A percentile compares a stretch with the other conserved stretches of the same genome.
phyloP scores from a whole-genome alignment of 2,888 invertebrate genomes.

The Ganaspis brasiliensis region DNA sequence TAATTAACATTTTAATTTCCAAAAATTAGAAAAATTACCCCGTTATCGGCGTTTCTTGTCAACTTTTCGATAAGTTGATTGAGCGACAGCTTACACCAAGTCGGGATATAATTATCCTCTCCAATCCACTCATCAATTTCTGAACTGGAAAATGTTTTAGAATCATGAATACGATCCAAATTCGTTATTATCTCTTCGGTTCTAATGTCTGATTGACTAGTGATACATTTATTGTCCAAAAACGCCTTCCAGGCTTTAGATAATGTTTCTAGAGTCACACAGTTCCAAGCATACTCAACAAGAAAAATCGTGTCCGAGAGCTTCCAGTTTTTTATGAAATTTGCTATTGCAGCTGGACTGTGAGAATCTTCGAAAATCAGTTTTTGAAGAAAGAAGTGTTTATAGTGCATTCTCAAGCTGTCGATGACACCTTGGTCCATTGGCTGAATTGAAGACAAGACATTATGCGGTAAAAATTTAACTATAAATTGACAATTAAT shows the following conservation, averaged over 20 bases:
- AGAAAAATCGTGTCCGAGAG: neutral
- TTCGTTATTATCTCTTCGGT: neutral
- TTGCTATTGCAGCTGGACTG: neutral
- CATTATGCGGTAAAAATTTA: neutral
- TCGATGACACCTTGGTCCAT: conserved; percentile 19
- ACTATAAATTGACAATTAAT: neutral
- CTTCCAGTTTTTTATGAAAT: conserved; percentile 1
- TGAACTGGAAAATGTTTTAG: neutral
- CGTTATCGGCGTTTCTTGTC: neutral
- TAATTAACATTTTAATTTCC: no score
- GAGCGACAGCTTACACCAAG: neutral
- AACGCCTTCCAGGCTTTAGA: conserved; percentile 1
- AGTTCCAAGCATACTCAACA: neutral
- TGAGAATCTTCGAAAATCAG: neutral
- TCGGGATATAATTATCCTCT: neutral
- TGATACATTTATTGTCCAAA: neutral
- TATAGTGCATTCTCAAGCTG: neutral
- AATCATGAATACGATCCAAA: neutral
- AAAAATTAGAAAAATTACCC: neutral
- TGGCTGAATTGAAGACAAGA: neutral
- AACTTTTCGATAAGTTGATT: neutral
- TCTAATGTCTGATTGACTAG: neutral
- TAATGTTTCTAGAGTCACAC: neutral
- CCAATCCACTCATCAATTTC: neutral
- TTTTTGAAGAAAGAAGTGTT: neutral